Evolutionary conservation across 2,113 vertebrate species (phyloP).

Genomic region (Otus sunia): DNA sequence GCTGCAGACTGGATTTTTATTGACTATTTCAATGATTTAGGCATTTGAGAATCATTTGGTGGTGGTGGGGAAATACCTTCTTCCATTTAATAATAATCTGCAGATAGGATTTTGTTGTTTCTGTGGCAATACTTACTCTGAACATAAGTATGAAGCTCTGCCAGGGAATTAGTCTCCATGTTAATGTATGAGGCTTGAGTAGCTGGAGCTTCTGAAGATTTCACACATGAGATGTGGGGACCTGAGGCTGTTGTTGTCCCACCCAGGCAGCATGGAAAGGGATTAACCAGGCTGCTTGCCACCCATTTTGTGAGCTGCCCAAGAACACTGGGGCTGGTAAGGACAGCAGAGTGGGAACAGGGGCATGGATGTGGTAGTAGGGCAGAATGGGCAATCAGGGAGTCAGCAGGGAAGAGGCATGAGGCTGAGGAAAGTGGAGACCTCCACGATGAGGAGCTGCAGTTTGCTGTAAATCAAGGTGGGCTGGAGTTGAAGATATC

Average conservation of each 20-base stretch:
- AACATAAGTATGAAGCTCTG: neutral
- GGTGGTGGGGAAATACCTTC: accelerated
- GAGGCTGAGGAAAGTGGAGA: neutral
- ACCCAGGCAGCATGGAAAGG: neutral
- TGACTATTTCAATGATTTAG: neutral
- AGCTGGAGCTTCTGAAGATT: neutral
- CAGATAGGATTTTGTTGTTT: neutral
- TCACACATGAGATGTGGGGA: neutral
- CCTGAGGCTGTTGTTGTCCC: neutral
- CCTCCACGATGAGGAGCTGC: neutral
- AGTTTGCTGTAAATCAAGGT: too few relatives aligned
- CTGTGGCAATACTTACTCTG: neutral
- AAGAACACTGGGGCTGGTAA: neutral
- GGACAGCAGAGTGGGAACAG: neutral
- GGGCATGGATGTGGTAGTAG: neutral
- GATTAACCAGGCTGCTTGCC: neutral
- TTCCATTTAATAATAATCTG: neutral
- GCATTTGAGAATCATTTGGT: neutral
- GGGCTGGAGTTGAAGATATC: neutral
- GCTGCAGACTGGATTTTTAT: neutral
- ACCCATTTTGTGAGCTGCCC: accelerated
- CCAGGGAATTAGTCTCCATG: accelerated
- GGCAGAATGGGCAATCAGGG: neutral
- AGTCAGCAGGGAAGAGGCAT: neutral
- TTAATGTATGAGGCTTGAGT: neutral